Base-by-base conservation (phyloP, 1,140 invertebrate genomes). In the Spodoptera litura region DNA sequence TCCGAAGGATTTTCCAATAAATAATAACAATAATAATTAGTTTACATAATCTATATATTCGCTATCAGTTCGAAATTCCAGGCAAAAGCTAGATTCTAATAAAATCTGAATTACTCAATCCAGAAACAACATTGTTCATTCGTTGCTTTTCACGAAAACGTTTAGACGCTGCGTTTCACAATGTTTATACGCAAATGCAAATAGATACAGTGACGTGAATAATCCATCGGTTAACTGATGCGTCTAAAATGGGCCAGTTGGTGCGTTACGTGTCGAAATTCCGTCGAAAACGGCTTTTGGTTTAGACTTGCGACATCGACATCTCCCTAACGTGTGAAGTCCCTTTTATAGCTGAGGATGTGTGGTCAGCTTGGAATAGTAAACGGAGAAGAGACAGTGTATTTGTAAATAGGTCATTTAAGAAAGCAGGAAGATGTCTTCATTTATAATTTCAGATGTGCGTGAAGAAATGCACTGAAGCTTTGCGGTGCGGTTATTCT, bases 181-280 rank as follows among this genome's bases (percentile, higher is more conserved):
- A 75, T 25, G 59, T 75, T 75, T 75, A 75, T 12, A 52, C 73
- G n/a, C 27, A 35, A 64, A 75, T 75, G 73, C 73, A 75, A 64
- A 75, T 70, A 70, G 66, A 53, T 70, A 62, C 12, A 75, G 25
- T 53, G 58, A 64, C 73, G 72, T 31, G 31, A 3, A 27, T 64
- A 49, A 75, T 62, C 56, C 51, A 55, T 13, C 49, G 11, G 66
- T 53, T 61, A 35, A 35, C 73, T 27, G 59, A 75, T 71, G 68
- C 68, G 44, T 64, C 15, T 59, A 73, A 73, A 73, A 49, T 73
- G 71, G 73, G 59, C 59, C 73, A 75, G 38, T 15, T 15, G 56
- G 20, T 27, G 5, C 49, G 44, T 31, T 5, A 11, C 58, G 49
- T 62, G 59, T 75, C 49, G 49, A 75, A 75, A 75, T 75, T 49